Evolutionary conservation across 2,797 vertebrate genomes (phyloP).

Genomic region (Pangasius sanitwongsei): DNA sequence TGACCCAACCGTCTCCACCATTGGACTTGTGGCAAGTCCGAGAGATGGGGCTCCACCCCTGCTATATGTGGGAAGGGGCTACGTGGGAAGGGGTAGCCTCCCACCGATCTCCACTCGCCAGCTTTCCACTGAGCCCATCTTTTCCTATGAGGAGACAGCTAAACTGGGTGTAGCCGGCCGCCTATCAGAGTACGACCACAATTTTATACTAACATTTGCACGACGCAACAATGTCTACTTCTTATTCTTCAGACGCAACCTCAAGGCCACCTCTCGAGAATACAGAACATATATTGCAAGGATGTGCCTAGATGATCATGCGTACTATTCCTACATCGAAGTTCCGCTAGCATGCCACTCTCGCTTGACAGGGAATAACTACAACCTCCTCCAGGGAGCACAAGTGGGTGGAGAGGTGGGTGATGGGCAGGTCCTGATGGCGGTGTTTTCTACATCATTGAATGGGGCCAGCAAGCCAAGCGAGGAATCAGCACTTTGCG

Average conservation of each 20-base stretch:
- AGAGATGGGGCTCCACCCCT: conserved; percentile 77
- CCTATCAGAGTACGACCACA: conserved; percentile 93
- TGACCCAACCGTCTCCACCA: conserved; percentile 86
- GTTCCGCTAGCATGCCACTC: conserved; percentile 84
- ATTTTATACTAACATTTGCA: conserved; percentile 87
- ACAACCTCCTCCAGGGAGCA: conserved; percentile 88
- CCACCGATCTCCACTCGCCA: conserved; percentile 93
- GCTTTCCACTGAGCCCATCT: conserved; percentile 82
- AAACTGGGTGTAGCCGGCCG: conserved; percentile 89
- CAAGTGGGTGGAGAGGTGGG: conserved; percentile 73
- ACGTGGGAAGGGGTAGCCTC: conserved; percentile 84
- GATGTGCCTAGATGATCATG: conserved; percentile 89
- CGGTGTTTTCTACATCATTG: conserved; percentile 81
- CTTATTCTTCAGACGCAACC: conserved; percentile 90
- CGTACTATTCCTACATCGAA: conserved; percentile 96
- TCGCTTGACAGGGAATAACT: conserved; percentile 63
- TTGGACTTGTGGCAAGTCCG: conserved; percentile 85
- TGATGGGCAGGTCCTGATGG: conserved; percentile 80
- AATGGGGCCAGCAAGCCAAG: conserved; percentile 73
- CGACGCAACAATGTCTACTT: conserved; percentile 85
- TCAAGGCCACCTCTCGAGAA: conserved; percentile 86
- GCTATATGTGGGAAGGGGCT: conserved; percentile 92
- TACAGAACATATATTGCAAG: conserved; percentile 90
- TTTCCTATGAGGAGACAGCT: conserved; percentile 95
- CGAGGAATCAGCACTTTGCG: conserved; percentile 87